Conservation (phyloP, 64 coral and sea anemone species). For the Orbicella faveolata region DNA sequence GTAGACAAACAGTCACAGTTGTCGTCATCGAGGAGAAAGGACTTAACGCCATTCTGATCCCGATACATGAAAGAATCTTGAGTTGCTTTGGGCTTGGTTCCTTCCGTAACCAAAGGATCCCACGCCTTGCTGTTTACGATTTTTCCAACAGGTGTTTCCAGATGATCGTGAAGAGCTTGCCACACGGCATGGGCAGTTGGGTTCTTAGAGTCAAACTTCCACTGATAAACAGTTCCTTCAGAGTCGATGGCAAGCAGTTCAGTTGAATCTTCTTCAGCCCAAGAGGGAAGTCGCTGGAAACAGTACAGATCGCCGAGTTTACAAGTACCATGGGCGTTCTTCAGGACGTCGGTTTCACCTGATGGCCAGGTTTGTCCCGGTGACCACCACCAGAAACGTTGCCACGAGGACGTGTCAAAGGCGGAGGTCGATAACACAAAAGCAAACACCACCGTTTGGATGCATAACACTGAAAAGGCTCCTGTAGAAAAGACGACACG, state of each 20-base stretch:
- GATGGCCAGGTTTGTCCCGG: slow-evolving; percentile 23
- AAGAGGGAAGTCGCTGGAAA: slow-evolving; percentile 55
- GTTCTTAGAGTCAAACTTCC: slow-evolving; percentile 67
- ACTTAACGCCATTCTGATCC: slow-evolving; percentile 52
- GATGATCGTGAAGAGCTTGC: slow-evolving; percentile 62
- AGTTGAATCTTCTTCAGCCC: slow-evolving; percentile 45
- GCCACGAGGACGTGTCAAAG: background rate
- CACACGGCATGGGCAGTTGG: slow-evolving; percentile 66
- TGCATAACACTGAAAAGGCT: background rate
- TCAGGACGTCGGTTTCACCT: background rate
- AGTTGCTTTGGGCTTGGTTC: slow-evolving; percentile 13
- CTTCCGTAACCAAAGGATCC: slow-evolving; percentile 9
- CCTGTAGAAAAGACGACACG: background rate
- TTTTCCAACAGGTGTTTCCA: slow-evolving; percentile 29
- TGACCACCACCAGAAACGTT: slow-evolving; percentile 43
- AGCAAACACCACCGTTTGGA: background rate
- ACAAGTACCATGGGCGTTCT: slow-evolving; percentile 1
- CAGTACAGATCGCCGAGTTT: background rate
- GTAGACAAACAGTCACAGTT: slow-evolving; percentile 68
- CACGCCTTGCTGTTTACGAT: slow-evolving; percentile 38
- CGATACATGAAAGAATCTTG: slow-evolving; percentile 81
- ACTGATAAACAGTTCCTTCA: slow-evolving; percentile 56
- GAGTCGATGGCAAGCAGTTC: slow-evolving; percentile 60
- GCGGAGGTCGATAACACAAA: background rate
- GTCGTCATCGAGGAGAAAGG: slow-evolving; percentile 71